These are phyloP conservation scores for Dyspetes luteomarginatus DNA, from an alignment of 2,888 invertebrate species.

Conservation along the genomic window DNA sequence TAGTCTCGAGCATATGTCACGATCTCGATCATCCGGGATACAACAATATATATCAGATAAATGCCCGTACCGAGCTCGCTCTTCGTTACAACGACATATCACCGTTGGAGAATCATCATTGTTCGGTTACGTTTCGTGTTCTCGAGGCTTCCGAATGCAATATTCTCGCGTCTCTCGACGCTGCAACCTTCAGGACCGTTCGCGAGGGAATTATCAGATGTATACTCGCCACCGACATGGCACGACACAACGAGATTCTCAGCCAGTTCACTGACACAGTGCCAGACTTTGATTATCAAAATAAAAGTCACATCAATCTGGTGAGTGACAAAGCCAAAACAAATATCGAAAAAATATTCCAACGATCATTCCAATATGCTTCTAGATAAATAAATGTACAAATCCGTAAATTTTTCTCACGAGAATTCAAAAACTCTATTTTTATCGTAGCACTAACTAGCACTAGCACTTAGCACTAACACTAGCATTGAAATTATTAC, in stretches of 20 bases:
- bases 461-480: too few relatives aligned
- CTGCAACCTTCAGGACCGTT: constrained; percentile 87
- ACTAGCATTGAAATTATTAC: too few relatives aligned
- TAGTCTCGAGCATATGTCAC: constrained; percentile 92
- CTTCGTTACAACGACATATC: constrained; percentile 94
- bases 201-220: constrained; percentile 92
- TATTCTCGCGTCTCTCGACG: constrained; percentile 89
- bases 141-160: constrained; percentile 92
- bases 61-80: constrained; percentile 92
- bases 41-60: constrained; percentile 92
- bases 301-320: constrained; percentile 89
- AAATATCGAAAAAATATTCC: neutral
- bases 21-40: constrained; percentile 92
- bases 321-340: constrained; percentile 82
- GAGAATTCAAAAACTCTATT: too few relatives aligned
- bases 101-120: constrained; percentile 93
- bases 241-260: constrained; percentile 91
- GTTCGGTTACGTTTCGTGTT: constrained; percentile 92
- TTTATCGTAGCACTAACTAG: too few relatives aligned
- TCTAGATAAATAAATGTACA: too few relatives aligned
- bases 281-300: constrained; percentile 88
- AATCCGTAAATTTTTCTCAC: too few relatives aligned
- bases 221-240: constrained; percentile 92
- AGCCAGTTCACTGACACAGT: constrained; percentile 88
- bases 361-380: neutral